phyloP scores from a whole-genome alignment of 2,113 vertebrate species.

The Calcarius ornatus region DNA sequence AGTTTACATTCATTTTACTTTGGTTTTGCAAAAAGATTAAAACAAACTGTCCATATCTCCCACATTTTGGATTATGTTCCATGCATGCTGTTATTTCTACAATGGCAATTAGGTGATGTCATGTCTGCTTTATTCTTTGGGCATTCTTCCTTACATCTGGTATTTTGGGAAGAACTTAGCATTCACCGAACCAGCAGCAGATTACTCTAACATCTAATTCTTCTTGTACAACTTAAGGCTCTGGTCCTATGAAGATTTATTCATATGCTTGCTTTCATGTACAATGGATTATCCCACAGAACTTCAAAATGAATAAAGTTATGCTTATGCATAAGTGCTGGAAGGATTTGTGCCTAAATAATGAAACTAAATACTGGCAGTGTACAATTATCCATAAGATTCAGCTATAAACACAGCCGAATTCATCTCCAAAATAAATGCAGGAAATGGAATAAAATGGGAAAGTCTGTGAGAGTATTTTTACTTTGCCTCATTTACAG shows the following conservation, averaged over 20 bases:
- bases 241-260: neutral
- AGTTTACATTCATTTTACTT: conserved; percentile 17
- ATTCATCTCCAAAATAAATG: conserved; percentile 19
- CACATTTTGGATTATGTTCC: neutral
- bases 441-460: conserved; percentile 9
- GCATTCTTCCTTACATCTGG: conserved; percentile 30
- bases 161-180: conserved; percentile 1
- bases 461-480: neutral
- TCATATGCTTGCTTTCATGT: neutral
- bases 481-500: conserved; percentile 23
- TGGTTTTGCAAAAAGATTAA: neutral
- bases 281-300: neutral
- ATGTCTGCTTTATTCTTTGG: conserved; percentile 32
- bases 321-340: neutral
- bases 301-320: conserved; percentile 2
- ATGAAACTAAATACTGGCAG: neutral
- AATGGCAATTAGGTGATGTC: conserved; percentile 26
- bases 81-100: neutral
- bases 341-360: conserved; percentile 7
- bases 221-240: neutral
- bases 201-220: conserved; percentile 11
- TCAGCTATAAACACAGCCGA: conserved; percentile 21
- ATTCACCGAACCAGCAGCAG: neutral
- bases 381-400: conserved; percentile 3
- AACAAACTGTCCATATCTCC: neutral